Conservation (phyloP, 2,888 invertebrate species). For the Acanthosepion lycidas region DNA sequence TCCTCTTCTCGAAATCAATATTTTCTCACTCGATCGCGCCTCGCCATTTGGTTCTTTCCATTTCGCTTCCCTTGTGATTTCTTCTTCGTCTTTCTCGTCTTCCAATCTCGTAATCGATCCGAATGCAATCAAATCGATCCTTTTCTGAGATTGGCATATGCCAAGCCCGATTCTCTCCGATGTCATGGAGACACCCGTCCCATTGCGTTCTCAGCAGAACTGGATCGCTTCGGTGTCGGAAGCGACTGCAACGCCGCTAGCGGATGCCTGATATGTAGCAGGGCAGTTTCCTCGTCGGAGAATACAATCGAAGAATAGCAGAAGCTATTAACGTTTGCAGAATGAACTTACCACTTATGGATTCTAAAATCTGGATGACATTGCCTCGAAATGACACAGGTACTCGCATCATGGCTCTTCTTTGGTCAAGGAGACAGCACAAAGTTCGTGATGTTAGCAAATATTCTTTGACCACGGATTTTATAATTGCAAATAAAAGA, state of each 20-base stretch:
- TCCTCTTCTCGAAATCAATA: background rate
- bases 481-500: no score
- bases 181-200: slow-evolving; percentile 18
- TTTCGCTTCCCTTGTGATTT: no score
- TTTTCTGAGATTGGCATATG: background rate
- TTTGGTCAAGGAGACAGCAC: background rate
- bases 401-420: background rate
- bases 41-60: no score
- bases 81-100: background rate
- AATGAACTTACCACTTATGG: background rate
- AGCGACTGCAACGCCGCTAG: background rate
- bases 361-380: background rate
- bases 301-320: background rate
- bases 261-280: background rate
- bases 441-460: background rate
- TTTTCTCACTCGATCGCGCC: background rate
- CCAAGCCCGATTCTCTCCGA: slow-evolving; percentile 1
- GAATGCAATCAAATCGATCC: background rate
- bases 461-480: background rate
- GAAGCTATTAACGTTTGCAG: background rate
- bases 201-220: background rate
- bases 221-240: background rate
- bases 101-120: background rate
- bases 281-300: background rate
- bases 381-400: background rate